Evolutionary conservation across 2,113 vertebrate genomes (phyloP).

Genomic region (Mustelus asterias): DNA sequence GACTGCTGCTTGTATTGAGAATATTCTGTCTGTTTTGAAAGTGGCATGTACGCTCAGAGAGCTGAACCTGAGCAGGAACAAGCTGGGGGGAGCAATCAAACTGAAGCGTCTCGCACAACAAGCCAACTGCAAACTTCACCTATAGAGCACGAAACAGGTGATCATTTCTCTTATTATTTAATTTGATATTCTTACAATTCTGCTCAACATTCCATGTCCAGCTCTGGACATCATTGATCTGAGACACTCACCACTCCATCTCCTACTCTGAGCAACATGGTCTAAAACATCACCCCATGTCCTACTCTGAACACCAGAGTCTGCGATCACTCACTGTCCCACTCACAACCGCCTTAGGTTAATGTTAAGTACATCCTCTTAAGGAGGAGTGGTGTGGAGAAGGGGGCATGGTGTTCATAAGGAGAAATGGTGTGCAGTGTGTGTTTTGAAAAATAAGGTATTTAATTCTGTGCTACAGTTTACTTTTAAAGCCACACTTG

Average conservation of each 20-base stretch:
- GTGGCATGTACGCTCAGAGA: neutral
- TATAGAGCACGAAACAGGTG: neutral
- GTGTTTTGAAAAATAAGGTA: neutral
- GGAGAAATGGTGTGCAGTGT: neutral
- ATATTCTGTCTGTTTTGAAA: neutral
- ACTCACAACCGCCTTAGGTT: neutral
- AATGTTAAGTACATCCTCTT: neutral
- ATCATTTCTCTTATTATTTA: neutral
- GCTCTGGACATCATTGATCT: neutral
- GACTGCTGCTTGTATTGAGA: constrained; percentile 9
- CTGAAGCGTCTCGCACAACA: neutral
- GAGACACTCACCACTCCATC: neutral
- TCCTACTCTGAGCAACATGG: neutral
- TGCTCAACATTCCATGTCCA: neutral
- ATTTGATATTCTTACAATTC: neutral
- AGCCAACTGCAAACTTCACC: neutral
- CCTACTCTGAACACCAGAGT: neutral
- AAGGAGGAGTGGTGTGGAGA: neutral
- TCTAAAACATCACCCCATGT: neutral
- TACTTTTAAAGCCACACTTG: neutral
- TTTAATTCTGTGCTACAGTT: neutral
- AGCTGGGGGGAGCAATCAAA: neutral
- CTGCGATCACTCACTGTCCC: neutral
- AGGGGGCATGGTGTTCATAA: neutral
- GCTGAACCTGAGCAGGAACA: neutral